Base-by-base conservation (phyloP, 2,797 vertebrate species). In the Podarcis lilfordi region DNA sequence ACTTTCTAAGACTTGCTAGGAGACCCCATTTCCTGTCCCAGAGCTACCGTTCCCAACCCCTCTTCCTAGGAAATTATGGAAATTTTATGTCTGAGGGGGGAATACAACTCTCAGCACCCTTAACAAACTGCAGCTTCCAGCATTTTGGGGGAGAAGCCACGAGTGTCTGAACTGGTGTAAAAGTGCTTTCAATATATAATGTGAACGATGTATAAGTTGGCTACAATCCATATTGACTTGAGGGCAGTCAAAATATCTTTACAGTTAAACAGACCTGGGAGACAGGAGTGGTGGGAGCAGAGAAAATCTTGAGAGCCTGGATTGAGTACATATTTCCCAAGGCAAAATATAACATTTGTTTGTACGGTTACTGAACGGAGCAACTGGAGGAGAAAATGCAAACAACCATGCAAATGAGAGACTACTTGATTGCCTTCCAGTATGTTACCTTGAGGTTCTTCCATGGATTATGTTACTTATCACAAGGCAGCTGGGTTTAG, bases 381-480 rank as follows among this genome's bases (percentile, higher is more conserved):
- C 87, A 91, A 74, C 92, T 91, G 68, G 50, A 69, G 85, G 79
- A 84, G 35, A 79, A 94, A 91, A 96, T 95, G 95, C 95, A 96
- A 96, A 97, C 88, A 1, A 1, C 0, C 23, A 96, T 94, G 94
- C 95, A 97, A 96, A 97, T 94, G 7, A 91, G 64, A n/a, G 3
- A 0, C 35, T 7, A 89, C 89, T 90, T 94, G 91, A 91, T 93
- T 32, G 72, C 66, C 7, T 29, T 91, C 64, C 45, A 64, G 4
- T 27, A 15, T 82, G 72, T 86, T 83, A 11, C 66, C 17, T 4
- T 0, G 1, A 88, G 80, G 79, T 13, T 40, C 89, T 85, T 29
- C 45, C 87, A 59, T 0, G 3, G 84, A 92, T 86, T 45, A 87
- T 76, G 90, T 92, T 91, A 86, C 15, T 2, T 19, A 21, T 10